Evolutionary conservation across 2,113 vertebrate species (phyloP), one percentile per base, ranked within the genome.

Genomic region (Calidris pugnax): DNA sequence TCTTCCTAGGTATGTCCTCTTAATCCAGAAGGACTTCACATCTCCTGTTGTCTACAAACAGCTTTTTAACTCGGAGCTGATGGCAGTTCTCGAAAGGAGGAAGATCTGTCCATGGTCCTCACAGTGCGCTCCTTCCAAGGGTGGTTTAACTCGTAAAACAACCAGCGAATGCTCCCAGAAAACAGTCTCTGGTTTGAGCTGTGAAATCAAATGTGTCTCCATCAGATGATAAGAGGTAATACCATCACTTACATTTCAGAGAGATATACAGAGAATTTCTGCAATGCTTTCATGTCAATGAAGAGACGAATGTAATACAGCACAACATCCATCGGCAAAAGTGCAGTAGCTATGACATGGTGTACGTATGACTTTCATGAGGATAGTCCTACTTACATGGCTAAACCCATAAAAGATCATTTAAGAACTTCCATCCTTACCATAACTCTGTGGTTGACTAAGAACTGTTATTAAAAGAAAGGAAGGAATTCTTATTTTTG

Each of bases 101-200:
- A 92, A 94, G 97, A 97, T 93, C 97, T 97, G 97, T 97, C 97
- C 96, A 97, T 97, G 96, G 95, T 96, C 88, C 97, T 96, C 89
- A 55, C 62, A 55, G 39, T 74, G 19, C 23, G 51, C 41, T 66
- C 35, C 28, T 83, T 55, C 41, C 45, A 9, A 33, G 62, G 26
- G 7, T 41, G 22, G 13, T 69, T 83, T 66, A 45, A 55, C 17
- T 50, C 62, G 9, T 45, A 56, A 35, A 66, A 51, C 17, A 37
- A 51, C 10, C 41, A 66, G 10, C 2, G 30, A 55, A 30, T 4
- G 7, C 3, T 85, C n/a, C 59, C 77, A 47, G 22, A 51, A 60
- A 67, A 14, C 19, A 66, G 7, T 35, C 51, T n/a, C 27, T 53
- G 18, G 18, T 48, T 82, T 89, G 73, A 80, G 16, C 33, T 85